Evolutionary conservation across 30 jellyfish, hydroid and myxozoan species (phyloP), one percentile per base, ranked within the genome.

Genomic region (Phacellophora camtschatica): DNA sequence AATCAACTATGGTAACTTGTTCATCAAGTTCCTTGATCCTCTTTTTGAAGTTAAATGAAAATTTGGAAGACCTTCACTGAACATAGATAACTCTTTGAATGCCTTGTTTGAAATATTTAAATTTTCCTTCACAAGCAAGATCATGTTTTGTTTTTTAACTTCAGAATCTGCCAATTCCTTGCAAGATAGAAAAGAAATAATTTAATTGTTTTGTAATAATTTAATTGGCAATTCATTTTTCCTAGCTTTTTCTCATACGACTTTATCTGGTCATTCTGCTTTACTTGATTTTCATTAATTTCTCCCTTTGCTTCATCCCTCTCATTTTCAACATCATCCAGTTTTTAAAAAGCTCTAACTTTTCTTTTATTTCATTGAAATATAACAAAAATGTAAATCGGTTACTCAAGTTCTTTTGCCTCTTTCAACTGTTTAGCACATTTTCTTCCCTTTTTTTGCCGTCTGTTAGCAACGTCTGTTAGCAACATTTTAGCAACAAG

Each of bases 101-200:
- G 73, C 73, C 45, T 58, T 58, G 45, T 58, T 27, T 58, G 73
- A 58, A 58, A 58, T 13, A 18, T 58, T 58, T 13, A 51, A 51
- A 9, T 51, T 51, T 22, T 58, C 73, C 45, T 58, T 58, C 45
- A 58, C 45, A 58, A 18, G 8, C 73, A 58, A 39, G 51, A 39
- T 39, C 51, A 39, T 39, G 13, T 39, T 39, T 39, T 5, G 51
- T 39, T 39, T 39, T 39, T 39, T 39, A 39, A 39, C 51, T 39
- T 39, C 51, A 39, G 51, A 39, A 39, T 39, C 7, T 39, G 51
- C 13, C 51, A 39, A 39, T 39, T 39, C 51, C 51, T 39, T 39
- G 51, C 51, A 5, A 39, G 51, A 39, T 39, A 5, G 51, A 39
- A 39, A 39, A 39, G 7, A 39, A 39, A 13, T 39, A 5, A 13